These are phyloP conservation scores for Lymantria dispar DNA, from an alignment of 2,888 invertebrate species.

Conservation along the genomic window DNA sequence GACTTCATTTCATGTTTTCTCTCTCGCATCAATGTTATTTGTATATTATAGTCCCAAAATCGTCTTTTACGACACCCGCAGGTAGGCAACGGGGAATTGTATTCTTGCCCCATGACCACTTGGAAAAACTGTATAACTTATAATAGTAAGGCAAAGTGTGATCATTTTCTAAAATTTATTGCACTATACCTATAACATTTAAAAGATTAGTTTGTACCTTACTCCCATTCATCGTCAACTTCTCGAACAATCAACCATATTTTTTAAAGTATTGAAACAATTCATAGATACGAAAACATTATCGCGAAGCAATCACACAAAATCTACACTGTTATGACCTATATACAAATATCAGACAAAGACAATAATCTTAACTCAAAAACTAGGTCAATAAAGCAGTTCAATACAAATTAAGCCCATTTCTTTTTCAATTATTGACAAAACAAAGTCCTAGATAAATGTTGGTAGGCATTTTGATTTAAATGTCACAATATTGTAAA, in stretches of 20 bases:
- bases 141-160: no score
- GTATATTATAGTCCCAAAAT: no score
- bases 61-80: no score
- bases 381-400: constrained; percentile 54
- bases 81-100: no score
- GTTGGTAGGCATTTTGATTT: no score
- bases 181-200: no score
- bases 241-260: neutral
- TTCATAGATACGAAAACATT: neutral
- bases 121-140: no score
- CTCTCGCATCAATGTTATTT: no score
- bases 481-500: no score
- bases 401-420: constrained; percentile 27
- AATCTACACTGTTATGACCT: neutral
- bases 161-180: no score
- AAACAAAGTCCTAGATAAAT: neutral
- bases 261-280: neutral
- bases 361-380: constrained; percentile 16
- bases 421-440: constrained; percentile 5
- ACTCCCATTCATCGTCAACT: constrained; percentile 55
- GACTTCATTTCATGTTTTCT: no score
- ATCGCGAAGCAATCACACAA: neutral
- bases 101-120: no score
- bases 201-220: constrained; percentile 22
- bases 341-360: constrained; percentile 31